Evolutionary conservation across 2,797 vertebrate species (phyloP).

Genomic region (Aquila chrysaetos): DNA sequence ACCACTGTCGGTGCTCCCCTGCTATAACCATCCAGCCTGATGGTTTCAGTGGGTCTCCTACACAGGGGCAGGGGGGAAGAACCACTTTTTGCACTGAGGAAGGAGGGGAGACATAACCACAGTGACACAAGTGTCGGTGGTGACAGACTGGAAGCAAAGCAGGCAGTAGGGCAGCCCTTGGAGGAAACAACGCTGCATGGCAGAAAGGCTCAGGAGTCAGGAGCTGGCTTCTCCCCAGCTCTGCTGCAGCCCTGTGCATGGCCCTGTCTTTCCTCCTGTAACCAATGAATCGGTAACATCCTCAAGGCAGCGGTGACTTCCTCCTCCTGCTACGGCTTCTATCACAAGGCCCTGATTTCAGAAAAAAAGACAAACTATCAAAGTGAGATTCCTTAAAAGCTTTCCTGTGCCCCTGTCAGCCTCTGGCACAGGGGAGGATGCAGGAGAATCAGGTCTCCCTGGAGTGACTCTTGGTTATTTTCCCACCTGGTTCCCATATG

Average conservation of each 20-base stretch:
- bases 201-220: neutral
- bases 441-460: neutral
- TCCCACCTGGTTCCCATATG: neutral
- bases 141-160: neutral
- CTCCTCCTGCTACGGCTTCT: neutral
- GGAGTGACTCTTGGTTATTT: neutral
- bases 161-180: neutral
- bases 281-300: neutral
- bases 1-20: neutral
- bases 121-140: neutral
- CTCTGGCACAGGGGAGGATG: neutral
- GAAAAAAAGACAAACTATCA: neutral
- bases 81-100: neutral
- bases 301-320: neutral
- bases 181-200: neutral
- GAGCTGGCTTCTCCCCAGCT: neutral
- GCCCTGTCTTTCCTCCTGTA: neutral
- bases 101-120: neutral
- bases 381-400: conserved; percentile 8
- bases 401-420: neutral
- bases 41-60: neutral
- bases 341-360: neutral
- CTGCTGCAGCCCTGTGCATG: neutral
- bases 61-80: neutral
- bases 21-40: neutral